phyloP scores from a whole-genome alignment of 2,888 invertebrate genomes.

The Eupithecia vulgata region DNA sequence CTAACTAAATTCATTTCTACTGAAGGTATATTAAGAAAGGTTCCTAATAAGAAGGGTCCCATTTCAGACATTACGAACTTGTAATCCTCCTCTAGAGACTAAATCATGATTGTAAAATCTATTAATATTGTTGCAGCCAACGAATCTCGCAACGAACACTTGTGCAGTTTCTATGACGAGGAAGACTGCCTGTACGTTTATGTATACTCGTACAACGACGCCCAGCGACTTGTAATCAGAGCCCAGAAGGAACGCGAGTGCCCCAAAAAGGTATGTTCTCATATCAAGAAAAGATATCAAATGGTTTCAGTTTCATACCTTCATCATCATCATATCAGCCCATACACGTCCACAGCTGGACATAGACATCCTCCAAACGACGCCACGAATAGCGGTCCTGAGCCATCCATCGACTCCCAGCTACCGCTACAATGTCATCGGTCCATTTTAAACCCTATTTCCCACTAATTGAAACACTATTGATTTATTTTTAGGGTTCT shows the following conservation, averaged over 20 bases:
- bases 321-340: no score
- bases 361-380: no score
- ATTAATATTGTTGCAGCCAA: constrained; percentile 79
- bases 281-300: background rate
- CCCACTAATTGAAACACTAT: background rate
- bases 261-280: constrained; percentile 87
- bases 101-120: background rate
- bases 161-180: constrained; percentile 93
- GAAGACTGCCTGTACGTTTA: constrained; percentile 96
- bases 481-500: no score
- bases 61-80: no score
- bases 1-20: background rate
- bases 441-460: no score
- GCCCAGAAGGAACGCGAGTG: constrained; percentile 94
- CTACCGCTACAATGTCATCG: no score
- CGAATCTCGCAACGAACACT: constrained; percentile 90
- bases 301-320: no score
- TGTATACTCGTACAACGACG: constrained; percentile 91
- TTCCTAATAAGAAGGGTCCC: no score
- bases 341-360: no score
- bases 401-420: no score
- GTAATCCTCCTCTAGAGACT: no score
- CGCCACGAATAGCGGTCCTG: no score
- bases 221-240: constrained; percentile 87
- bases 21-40: background rate